phyloP scores from a whole-genome alignment of 2,113 vertebrate species.

The Cathartes aura region DNA sequence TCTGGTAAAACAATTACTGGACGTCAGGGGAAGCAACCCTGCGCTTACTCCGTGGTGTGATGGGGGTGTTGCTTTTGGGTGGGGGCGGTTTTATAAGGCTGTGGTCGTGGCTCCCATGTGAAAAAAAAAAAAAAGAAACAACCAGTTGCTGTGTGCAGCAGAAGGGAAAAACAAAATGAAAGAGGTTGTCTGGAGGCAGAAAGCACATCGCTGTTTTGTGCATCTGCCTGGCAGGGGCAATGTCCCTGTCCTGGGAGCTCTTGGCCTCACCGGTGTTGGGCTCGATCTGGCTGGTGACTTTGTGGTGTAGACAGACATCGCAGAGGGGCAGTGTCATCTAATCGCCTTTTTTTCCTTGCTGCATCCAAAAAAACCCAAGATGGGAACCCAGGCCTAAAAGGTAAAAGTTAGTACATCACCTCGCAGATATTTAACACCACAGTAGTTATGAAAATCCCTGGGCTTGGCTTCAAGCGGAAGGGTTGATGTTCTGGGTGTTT shows the following conservation, averaged over 20 bases:
- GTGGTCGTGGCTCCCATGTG: background rate
- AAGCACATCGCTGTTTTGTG: fast-evolving
- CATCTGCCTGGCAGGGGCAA: background rate
- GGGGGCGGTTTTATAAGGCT: background rate
- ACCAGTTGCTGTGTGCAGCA: background rate
- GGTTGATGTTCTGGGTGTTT: background rate
- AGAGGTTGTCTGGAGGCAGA: background rate
- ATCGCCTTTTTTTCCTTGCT: background rate
- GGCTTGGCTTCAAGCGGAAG: background rate
- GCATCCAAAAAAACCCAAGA: background rate
- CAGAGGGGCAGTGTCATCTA: background rate
- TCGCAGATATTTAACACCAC: background rate
- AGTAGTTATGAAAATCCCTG: background rate
- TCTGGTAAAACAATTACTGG: background rate
- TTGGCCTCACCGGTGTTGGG: fast-evolving
- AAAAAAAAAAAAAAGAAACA: too few relatives aligned
- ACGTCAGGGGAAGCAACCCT: background rate
- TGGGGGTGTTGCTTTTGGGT: background rate
- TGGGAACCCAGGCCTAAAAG: background rate
- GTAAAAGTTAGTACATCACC: too few relatives aligned
- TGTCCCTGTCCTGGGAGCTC: background rate
- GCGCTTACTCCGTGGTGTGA: fast-evolving
- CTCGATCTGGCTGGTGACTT: background rate
- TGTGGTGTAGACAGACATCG: background rate
- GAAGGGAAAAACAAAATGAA: background rate